These are phyloP conservation scores for Diadegma fenestrale DNA, from an alignment of 2,888 invertebrate species.

Conservation along the genomic window DNA sequence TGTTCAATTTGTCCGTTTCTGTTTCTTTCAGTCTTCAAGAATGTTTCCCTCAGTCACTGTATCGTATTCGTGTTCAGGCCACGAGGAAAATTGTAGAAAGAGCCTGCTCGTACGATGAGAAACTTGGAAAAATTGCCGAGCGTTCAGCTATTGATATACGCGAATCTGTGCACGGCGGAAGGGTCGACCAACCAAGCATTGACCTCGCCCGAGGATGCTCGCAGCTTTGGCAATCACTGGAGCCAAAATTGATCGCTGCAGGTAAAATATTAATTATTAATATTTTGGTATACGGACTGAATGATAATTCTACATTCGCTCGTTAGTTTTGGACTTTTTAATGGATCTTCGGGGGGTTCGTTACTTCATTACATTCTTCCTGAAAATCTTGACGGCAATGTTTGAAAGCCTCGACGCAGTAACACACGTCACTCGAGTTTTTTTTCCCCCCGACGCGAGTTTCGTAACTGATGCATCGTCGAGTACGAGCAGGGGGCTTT, in stretches of 20 bases:
- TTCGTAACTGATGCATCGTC: constrained; percentile 46
- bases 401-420: constrained; percentile 47
- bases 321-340: neutral
- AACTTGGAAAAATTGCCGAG: no score
- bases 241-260: neutral
- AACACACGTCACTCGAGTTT: constrained; percentile 40
- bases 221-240: neutral
- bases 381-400: constrained; percentile 18
- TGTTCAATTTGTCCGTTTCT: no score
- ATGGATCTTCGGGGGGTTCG: neutral
- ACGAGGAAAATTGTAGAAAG: no score
- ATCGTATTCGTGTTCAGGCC: no score
- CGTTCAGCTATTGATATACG: no score
- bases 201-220: neutral
- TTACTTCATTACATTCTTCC: neutral
- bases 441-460: constrained; percentile 35
- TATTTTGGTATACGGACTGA: neutral
- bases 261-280: neutral
- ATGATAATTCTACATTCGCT: neutral
- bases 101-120: no score
- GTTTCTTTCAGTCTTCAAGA: no score
- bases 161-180: no score
- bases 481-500: constrained; percentile 47
- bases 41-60: no score
- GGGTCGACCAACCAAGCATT: neutral